Percentiles rank a stretch among this genome's conserved stretches.
phyloP scores from a whole-genome alignment of 1,140 invertebrate species.

The Steinernema feltiae region DNA sequence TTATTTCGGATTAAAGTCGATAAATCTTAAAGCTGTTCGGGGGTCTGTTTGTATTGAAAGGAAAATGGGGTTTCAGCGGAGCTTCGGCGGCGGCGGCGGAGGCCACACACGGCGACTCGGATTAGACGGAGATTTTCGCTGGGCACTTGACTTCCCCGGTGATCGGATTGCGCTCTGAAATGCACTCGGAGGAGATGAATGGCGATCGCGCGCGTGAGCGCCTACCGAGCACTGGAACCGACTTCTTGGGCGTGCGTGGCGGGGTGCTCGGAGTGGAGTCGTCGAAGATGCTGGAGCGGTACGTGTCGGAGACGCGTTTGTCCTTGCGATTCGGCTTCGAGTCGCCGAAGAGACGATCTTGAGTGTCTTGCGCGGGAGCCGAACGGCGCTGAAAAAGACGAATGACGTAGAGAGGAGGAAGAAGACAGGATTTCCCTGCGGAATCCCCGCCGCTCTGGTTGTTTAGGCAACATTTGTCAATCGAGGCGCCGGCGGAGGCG shows the following conservation, averaged over 20 bases:
- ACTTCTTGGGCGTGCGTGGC: slow-evolving; percentile 42
- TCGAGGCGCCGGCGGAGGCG: background rate
- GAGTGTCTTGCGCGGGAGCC: slow-evolving; percentile 42
- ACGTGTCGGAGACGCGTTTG: slow-evolving; percentile 35
- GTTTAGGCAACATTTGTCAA: slow-evolving; percentile 14
- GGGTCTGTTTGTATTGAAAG: background rate
- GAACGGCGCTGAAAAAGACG: slow-evolving; percentile 46
- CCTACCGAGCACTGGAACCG: slow-evolving; percentile 41
- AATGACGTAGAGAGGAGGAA: background rate
- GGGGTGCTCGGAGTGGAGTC: slow-evolving; percentile 31
- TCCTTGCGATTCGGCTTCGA: slow-evolving; percentile 23
- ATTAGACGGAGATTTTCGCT: slow-evolving; percentile 27
- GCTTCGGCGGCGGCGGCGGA: background rate
- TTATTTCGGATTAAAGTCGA: background rate
- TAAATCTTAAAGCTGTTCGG: slow-evolving; percentile 8
- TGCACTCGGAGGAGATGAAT: background rate
- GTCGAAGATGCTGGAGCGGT: slow-evolving; percentile 41
- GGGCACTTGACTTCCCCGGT: slow-evolving; percentile 51
- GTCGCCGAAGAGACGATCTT: slow-evolving; percentile 43
- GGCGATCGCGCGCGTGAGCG: too few relatives aligned
- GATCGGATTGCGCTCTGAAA: slow-evolving; percentile 47
- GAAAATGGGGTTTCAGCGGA: background rate
- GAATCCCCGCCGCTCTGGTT: background rate
- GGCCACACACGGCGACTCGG: background rate
- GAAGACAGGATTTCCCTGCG: background rate